Conservation (phyloP, 2,888 invertebrate genomes). For the Trachelus iudaicus region DNA sequence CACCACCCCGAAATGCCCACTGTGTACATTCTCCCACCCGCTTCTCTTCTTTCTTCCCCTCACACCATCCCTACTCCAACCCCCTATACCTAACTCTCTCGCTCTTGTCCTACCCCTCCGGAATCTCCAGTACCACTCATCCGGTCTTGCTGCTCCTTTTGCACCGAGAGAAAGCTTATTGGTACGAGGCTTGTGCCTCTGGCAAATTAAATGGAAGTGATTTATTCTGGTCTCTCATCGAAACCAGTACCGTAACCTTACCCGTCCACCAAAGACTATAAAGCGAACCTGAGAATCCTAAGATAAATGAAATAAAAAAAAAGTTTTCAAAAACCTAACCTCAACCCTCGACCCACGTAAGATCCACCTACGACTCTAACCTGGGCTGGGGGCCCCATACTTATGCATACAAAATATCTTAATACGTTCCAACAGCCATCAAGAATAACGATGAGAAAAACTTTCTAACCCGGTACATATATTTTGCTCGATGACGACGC, state of each 20-base stretch:
- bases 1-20: too few species aligned
- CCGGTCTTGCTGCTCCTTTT: slow-evolving; percentile 9
- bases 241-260: not conserved
- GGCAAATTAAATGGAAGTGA: slow-evolving; percentile 32
- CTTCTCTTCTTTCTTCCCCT: not conserved
- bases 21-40: not conserved
- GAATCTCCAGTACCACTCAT: slow-evolving; percentile 5
- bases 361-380: slow-evolving; percentile 9
- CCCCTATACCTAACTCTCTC: not conserved
- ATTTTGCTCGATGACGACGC: not conserved
- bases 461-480: not conserved
- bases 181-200: slow-evolving; percentile 25
- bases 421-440: not conserved
- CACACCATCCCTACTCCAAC: not conserved
- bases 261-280: not conserved
- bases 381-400: not conserved
- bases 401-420: slow-evolving; percentile 1
- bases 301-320: not conserved
- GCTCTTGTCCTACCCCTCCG: not conserved
- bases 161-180: slow-evolving; percentile 25
- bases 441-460: not conserved
- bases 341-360: slow-evolving; percentile 20
- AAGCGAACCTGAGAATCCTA: not conserved
- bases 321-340: slow-evolving; percentile 25
- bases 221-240: slow-evolving; percentile 26